Percentiles rank a stretch among this genome's conserved stretches.
phyloP scores from a whole-genome alignment of 2,113 vertebrate species.

The Oxyruncus cristatus region DNA sequence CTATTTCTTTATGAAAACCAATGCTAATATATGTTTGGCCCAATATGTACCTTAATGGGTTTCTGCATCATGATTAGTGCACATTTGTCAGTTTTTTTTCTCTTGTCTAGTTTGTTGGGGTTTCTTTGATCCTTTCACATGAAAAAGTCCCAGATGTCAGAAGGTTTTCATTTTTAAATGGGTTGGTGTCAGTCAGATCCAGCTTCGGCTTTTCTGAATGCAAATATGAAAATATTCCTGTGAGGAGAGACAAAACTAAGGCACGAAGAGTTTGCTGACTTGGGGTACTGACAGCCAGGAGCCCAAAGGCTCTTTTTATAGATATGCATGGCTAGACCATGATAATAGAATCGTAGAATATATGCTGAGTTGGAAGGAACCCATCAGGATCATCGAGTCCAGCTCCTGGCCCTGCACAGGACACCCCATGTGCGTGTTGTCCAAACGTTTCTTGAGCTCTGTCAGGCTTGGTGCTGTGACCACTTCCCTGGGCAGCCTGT shows the following conservation, averaged over 20 bases:
- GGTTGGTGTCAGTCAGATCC: not conserved
- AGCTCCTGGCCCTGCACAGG: not conserved
- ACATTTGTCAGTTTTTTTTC: not conserved
- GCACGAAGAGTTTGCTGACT: not conserved
- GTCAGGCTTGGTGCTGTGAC: not conserved
- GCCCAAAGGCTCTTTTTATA: not conserved
- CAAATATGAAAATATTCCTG: not conserved
- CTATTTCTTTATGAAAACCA: not conserved
- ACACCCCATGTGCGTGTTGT: not conserved
- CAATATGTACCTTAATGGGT: not conserved
- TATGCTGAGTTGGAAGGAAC: not conserved
- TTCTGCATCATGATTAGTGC: not conserved
- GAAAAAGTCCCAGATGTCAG: not conserved
- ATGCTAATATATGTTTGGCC: not conserved
- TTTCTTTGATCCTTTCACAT: not conserved
- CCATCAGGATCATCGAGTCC: fast-evolving
- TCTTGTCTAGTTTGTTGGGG: not conserved
- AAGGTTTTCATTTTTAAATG: not conserved
- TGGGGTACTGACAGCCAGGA: not conserved
- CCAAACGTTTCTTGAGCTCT: fast-evolving
- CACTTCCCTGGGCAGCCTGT: not conserved
- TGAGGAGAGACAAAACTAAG: not conserved
- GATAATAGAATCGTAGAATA: not conserved
- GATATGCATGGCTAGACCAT: fast-evolving
- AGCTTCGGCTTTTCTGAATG: not conserved